Evolutionary conservation across 2,113 vertebrate genomes (phyloP), one percentile per base, ranked within the genome.

Genomic region (Macrotis lagotis): DNA sequence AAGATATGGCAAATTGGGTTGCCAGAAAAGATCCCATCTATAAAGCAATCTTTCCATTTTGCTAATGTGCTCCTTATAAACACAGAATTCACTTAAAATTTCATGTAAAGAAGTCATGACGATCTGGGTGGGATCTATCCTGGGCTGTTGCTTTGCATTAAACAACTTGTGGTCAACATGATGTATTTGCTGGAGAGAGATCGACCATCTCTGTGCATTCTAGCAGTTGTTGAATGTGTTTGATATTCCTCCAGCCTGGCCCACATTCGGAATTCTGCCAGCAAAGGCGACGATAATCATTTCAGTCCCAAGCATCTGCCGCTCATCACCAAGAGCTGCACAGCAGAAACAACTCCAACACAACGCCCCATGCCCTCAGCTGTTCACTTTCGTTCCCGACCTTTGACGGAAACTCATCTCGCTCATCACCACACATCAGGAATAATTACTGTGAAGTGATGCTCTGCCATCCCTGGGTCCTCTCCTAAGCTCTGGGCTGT

Each of bases 181-280:
- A 93, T 95, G 51, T 94, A 48, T 50, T 93, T 94, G 97, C 97
- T 96, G 90, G 37, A 59, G 31, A 2, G 90, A 97, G 97, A 98
- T 98, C 98, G 98, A 98, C 95, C 94, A 96, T 95, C 91, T 90
- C 96, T 98, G 98, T 98, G 98, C 97, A 97, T 98, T 97, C 98
- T 95, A 96, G 97, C 89, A 96, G 97, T 98, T 96, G 97, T 98
- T 97, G 96, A 97, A 97, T 96, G 96, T 96, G 97, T 96, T 97
- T 96, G 97, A 98, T 98, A 98, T 98, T 97, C 97, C 98, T 98
- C 94, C 55, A 28, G 95, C 97, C 97, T 97, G 97, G 98, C 98
- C 96, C 97, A 95, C 93, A 96, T 97, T 98, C 97, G 97, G 97
- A 95, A 93, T 98, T 98, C 96, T 97, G 96, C 94, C 96, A 93